Base-by-base conservation (phyloP, 2,797 vertebrate genomes). In the Falco biarmicus region DNA sequence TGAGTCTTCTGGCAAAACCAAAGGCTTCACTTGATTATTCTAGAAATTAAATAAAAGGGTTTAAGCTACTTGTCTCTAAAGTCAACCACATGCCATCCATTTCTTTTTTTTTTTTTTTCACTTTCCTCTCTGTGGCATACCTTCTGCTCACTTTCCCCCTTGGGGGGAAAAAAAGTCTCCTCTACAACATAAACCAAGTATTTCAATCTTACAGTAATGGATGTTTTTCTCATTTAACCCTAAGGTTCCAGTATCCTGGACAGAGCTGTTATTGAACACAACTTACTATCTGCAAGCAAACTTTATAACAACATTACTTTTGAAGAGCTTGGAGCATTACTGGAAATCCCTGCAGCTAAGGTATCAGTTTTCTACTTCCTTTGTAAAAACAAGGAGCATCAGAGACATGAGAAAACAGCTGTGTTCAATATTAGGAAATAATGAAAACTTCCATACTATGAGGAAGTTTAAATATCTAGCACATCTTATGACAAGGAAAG, bases 281-380 rank as follows among this genome's bases (percentile, higher is more conserved):
- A 99, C 97, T 98, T 99, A 39, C 96, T 99, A 32, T 99, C 99
- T 89, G 99, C 99, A 19, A 99, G 99, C 98, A 99, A 99, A 98
- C 99, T 99, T 48, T 99, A 99, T 98, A 99, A 99, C 97, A 99
- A 99, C 96, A 99, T 99, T 95, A 99, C 99, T 5, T 99, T 99
- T 96, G 99, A 99, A 98, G 99, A 99, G 95, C 98, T 99, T 34
- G 99, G 99, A 96, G 99, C 99, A 6, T 98, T 99, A 94, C 96
- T 99, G 96, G 99, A 99, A 98, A 99, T 99, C 83, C 99, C 99
- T 47, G 99, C 99, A 59, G 99, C 99, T 65, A 99, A 99, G 99
- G 99, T 99, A 98, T 64, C 15, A 0, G 17, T 80, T 92, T 66
- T 31, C 28, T 76, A 17, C 8, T 2, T 56, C 14, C 63, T 57